These are phyloP conservation scores for Drosophila diplacantha DNA, from an alignment of 2,888 invertebrate species.

Conservation along the genomic window DNA sequence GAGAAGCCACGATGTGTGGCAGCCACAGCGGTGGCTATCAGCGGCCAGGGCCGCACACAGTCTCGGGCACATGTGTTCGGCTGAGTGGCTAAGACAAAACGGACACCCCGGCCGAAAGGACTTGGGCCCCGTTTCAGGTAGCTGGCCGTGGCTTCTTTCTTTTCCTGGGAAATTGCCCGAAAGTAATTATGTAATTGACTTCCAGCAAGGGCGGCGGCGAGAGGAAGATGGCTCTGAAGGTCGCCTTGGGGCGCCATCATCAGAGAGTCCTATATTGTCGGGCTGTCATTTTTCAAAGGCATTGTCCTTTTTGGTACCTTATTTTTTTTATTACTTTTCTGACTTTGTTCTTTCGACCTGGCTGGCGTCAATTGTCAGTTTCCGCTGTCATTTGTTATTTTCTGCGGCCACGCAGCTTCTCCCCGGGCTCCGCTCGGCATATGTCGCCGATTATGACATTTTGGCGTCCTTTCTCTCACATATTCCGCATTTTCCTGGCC, in stretches of 20 bases:
- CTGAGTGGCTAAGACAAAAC: slow-evolving; percentile 23
- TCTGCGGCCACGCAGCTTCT: slow-evolving; percentile 28
- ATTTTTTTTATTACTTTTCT: slow-evolving; percentile 28
- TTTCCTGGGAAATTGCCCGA: slow-evolving; percentile 63
- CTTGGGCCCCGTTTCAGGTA: slow-evolving; percentile 44
- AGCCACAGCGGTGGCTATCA: slow-evolving; percentile 7
- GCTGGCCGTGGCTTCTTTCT: slow-evolving; percentile 34
- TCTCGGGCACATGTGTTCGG: slow-evolving; percentile 35
- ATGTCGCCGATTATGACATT: slow-evolving; percentile 68
- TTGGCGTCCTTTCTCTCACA: slow-evolving; percentile 48
- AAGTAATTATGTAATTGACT: slow-evolving; percentile 69
- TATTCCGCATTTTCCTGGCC: slow-evolving; percentile 25
- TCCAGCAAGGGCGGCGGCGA: slow-evolving; percentile 28
- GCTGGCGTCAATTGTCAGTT: slow-evolving; percentile 61
- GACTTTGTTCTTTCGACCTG: slow-evolving; percentile 22
- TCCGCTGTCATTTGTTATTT: slow-evolving; percentile 60
- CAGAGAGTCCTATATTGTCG: slow-evolving; percentile 28
- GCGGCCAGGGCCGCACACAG: slow-evolving; percentile 26
- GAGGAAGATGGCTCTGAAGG: slow-evolving; percentile 17
- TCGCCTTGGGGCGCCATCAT: slow-evolving; percentile 49
- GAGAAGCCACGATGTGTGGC: slow-evolving; percentile 6
- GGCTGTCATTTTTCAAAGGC: slow-evolving; percentile 54
- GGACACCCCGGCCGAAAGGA: slow-evolving; percentile 17
- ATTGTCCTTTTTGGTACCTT: slow-evolving; percentile 42
- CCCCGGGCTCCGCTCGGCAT: slow-evolving; percentile 41